Evolutionary conservation across 1,140 invertebrate genomes (phyloP), one percentile per base, ranked within the genome.

Genomic region (Drosophila persimilis): DNA sequence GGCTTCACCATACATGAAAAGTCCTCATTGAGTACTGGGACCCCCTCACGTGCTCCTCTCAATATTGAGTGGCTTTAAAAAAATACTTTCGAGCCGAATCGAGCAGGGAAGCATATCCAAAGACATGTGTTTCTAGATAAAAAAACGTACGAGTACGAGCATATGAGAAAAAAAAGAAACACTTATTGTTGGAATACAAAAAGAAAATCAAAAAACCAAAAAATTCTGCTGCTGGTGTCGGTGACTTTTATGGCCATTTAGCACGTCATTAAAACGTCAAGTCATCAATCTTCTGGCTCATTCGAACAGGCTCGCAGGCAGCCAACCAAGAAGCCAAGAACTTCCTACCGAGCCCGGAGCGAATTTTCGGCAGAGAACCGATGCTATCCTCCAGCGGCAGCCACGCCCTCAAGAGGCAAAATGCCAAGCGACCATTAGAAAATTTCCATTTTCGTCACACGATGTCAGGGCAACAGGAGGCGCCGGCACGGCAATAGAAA

Each of bases 371-470:
- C 50, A 22, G 15, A 59, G 46, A 64, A 41, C 52, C 50, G 52
- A 6, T 26, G 24, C 24, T 26, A 26, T 26, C 24, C 24, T 6
- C 6, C 24, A 26, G 29, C 7, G 29, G 8, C 8, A 31, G 35
- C 47, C 22, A 15, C 44, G n/a, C 6, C n/a, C 44, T 17, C n/a
- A 46, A 46, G 44, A 3, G 43, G 39, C 66, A 35, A 20, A 44
- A 51, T 26, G 17, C 46, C 64, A 26, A 4, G 66, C 45, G 58
- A 53, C 61, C 76, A 80, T 89, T 89, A 89, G 84, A 89, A 89
- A 90, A 90, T 89, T 90, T 90, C 89, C 89, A 90, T 90, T 90
- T 86, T 90, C 89, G 89, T 90, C 89, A 90, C 89, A 90, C 75
- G 74, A 84, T 80, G 75, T 77, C 89, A 90, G 89, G 89, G 45